phyloP scores from a whole-genome alignment of 2,888 invertebrate species.

The Spilosoma lubricipeda region DNA sequence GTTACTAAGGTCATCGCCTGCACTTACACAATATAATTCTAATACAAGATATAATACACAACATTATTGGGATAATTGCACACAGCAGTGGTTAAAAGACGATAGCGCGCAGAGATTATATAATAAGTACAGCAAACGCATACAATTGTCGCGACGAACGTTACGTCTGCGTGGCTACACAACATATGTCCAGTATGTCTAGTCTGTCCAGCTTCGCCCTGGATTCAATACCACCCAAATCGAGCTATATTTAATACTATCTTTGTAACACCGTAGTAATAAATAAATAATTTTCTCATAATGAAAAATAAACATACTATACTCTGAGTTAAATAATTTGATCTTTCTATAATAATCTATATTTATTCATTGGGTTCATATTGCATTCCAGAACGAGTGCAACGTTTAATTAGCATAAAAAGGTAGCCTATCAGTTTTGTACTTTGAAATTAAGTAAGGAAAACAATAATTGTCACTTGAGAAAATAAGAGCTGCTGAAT shows the following conservation, averaged over 20 bases:
- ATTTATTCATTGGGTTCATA: conserved; percentile 62
- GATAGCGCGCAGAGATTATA: conserved; percentile 69
- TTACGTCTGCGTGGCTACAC: conserved; percentile 42
- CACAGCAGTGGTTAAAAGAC: conserved; percentile 75
- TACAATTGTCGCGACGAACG: conserved; percentile 43
- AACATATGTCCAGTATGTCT: conserved; percentile 32
- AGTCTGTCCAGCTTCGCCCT: conserved; percentile 49
- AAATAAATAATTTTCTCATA: conserved; percentile 79
- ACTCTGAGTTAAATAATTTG: conserved; percentile 78
- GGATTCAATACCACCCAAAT: conserved; percentile 66
- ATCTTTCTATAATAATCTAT: conserved; percentile 72
- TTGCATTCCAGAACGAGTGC: conserved; percentile 70
- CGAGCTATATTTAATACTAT: conserved; percentile 71
- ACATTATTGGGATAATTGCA: conserved; percentile 77
- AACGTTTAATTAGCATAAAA: conserved; percentile 62
- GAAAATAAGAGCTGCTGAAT: conserved; percentile 75
- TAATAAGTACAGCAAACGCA: conserved; percentile 73
- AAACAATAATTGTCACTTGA: conserved; percentile 61
- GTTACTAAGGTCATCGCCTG: conserved; percentile 68
- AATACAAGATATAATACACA: conserved; percentile 83
- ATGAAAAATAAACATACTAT: conserved; percentile 75
- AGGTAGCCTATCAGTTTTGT: conserved; percentile 80
- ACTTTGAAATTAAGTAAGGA: conserved; percentile 82
- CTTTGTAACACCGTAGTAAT: conserved; percentile 65
- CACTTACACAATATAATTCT: conserved; percentile 72